Evolutionary conservation across 2,113 vertebrate genomes (phyloP), one percentile per base, ranked within the genome.

Genomic region (Antechinus stuartii): DNA sequence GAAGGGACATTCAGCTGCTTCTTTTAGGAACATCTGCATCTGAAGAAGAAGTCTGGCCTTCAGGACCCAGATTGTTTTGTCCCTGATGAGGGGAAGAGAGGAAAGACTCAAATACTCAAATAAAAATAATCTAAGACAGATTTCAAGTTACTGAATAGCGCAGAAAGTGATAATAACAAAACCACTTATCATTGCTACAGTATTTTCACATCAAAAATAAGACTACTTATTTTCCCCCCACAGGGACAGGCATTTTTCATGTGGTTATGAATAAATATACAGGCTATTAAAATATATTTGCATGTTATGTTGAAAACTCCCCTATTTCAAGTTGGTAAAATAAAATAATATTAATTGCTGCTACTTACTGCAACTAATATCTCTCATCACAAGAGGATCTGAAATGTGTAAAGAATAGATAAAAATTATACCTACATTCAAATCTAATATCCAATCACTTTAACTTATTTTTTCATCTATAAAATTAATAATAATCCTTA

Each of bases 91-190:
- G 54, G 23, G 55, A 94, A 94, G 92, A 92, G 93, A 92, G 76
- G 25, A 53, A 94, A 93, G 91, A 91, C 57, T 96, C 92, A 93
- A 94, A 96, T 95, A 27, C 92, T 96, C 93, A 95, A 96, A 94
- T 97, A 96, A 95, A 90, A 97, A 95, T 97, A 95, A 97, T 96
- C 95, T 96, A 53, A 91, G 91, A 91, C 96, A 97, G 96, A 98
- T 96, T 98, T 96, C 61, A 96, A 91, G 91, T 96, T 97, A 96
- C 91, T 94, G 94, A 95, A 97, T 95, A 35, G 89, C 95, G 95
- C 89, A 95, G 92, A 91, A 95, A 96, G 55, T 35, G 90, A 95
- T 97, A 96, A 94, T 92, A 95, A 89, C 92, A 96, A 95, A 95
- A 96, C 16, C 55, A 94, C 50, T 96, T 95, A 97, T 55, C 94